Evolutionary conservation across 2,888 invertebrate species (phyloP).

Genomic region (Phragmatobia fuliginosa): DNA sequence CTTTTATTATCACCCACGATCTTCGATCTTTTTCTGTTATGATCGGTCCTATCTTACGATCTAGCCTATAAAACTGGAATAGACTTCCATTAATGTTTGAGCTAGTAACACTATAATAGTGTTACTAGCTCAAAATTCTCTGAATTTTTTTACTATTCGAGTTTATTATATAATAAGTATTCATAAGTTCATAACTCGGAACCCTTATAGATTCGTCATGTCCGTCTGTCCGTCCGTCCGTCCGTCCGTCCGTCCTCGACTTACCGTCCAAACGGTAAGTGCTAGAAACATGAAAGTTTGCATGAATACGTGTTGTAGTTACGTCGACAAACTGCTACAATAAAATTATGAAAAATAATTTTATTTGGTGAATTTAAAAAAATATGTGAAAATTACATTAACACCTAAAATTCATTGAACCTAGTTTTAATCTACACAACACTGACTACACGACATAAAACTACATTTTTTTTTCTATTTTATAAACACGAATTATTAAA

Average conservation of each 20-base stretch:
- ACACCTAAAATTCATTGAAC: not conserved
- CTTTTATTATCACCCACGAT: not conserved
- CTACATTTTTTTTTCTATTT: conserved; percentile 49
- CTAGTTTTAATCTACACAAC: conserved; percentile 21
- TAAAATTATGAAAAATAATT: too few species aligned
- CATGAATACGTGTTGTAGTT: too few species aligned
- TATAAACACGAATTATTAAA: conserved; percentile 66
- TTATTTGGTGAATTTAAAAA: too few species aligned
- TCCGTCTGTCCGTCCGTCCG: too few species aligned
- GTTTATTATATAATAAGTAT: too few species aligned
- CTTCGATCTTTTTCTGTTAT: not conserved
- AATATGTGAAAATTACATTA: not conserved
- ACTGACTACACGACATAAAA: conserved; percentile 36
- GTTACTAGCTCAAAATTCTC: too few species aligned
- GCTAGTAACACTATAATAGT: not conserved
- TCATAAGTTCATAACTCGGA: too few species aligned
- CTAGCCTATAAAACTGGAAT: not conserved
- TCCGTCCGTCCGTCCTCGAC: too few species aligned
- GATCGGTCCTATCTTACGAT: not conserved
- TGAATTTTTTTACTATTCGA: not conserved
- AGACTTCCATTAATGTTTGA: not conserved
- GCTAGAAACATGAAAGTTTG: too few species aligned
- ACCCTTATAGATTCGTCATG: too few species aligned
- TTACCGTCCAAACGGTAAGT: too few species aligned
- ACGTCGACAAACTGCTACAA: too few species aligned